Evolutionary conservation across 2,113 vertebrate species (phyloP).

Genomic region (Dicentrarchus labrax): DNA sequence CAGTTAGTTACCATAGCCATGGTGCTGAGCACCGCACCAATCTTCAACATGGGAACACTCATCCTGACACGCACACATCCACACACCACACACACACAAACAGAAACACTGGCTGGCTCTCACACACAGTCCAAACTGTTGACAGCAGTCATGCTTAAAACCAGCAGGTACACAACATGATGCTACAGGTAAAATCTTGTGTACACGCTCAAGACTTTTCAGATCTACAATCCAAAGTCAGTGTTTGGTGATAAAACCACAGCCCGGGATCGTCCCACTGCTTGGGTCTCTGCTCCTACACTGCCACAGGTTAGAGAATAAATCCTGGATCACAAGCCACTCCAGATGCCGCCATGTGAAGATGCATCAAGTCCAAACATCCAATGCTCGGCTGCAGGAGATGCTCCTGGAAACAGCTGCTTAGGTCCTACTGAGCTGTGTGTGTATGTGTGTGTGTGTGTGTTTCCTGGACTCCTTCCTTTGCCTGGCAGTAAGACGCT

Average conservation of each 20-base stretch:
- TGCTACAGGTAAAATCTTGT: slow-evolving; percentile 41
- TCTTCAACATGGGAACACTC: slow-evolving; percentile 93
- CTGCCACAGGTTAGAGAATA: slow-evolving; percentile 58
- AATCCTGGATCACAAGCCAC: slow-evolving; percentile 36
- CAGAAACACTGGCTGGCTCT: slow-evolving; percentile 43
- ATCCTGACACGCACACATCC: slow-evolving; percentile 79
- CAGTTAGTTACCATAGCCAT: slow-evolving; percentile 97
- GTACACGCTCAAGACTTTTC: not conserved
- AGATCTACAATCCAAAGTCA: slow-evolving; percentile 12
- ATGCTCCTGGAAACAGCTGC: slow-evolving; percentile 69
- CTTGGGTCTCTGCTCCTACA: slow-evolving; percentile 24
- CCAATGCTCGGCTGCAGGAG: slow-evolving; percentile 52
- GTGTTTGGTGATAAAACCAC: not conserved
- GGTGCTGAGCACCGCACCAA: slow-evolving; percentile 94
- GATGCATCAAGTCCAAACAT: slow-evolving; percentile 46
- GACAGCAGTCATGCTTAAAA: slow-evolving; percentile 55
- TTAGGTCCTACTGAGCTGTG: slow-evolving; percentile 44
- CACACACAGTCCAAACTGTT: slow-evolving; percentile 64
- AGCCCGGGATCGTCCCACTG: slow-evolving; percentile 34
- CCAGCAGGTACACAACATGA: slow-evolving; percentile 13
- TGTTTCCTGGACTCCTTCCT: slow-evolving; percentile 62
- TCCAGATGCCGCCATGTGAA: slow-evolving; percentile 50
- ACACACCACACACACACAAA: slow-evolving; percentile 29
- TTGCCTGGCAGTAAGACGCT: slow-evolving; percentile 63
- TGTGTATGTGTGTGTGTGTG: slow-evolving; percentile 38